Percentiles rank a stretch among this genome's conserved stretches.
Conservation (phyloP, 2,113 vertebrate species). For the Hiodon tergisus region DNA sequence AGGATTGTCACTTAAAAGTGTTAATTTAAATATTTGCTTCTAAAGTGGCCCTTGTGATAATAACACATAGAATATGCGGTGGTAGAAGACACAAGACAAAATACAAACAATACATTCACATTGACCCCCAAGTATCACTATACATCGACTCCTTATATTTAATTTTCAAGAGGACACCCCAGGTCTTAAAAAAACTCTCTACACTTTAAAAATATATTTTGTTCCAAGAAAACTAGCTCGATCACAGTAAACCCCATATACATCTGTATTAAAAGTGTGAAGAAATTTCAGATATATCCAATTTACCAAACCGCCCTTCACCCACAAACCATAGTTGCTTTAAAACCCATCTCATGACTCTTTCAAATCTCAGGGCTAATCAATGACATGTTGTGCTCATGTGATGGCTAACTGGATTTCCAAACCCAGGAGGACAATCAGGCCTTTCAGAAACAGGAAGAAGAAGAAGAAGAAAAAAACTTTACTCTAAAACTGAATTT, state of each 20-base stretch:
- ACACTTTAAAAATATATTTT: no score
- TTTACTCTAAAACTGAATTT: neutral
- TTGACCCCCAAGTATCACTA: no score
- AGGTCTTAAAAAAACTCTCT: no score
- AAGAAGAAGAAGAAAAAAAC: conserved; percentile 8
- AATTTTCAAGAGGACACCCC: no score
- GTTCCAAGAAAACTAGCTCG: no score
- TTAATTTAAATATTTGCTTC: no score
- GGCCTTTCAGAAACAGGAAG: conserved; percentile 53
- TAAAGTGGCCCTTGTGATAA: no score
- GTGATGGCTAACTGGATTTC: conserved; percentile 69
- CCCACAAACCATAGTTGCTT: conserved; percentile 25
- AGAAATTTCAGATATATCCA: neutral
- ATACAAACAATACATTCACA: no score
- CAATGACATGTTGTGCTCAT: conserved; percentile 64
- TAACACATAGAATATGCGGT: no score
- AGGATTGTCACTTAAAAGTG: no score
- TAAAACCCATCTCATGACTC: conserved; percentile 65
- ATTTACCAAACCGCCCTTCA: neutral
- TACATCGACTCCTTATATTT: no score
- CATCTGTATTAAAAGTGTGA: neutral
- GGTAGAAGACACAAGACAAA: no score
- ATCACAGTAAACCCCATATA: neutral
- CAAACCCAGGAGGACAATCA: conserved; percentile 55
- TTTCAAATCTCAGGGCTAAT: conserved; percentile 55